Evolutionary conservation across 2,888 invertebrate genomes (phyloP), one percentile per base, ranked within the genome.

Genomic region (Trissolcus brochymenae): DNA sequence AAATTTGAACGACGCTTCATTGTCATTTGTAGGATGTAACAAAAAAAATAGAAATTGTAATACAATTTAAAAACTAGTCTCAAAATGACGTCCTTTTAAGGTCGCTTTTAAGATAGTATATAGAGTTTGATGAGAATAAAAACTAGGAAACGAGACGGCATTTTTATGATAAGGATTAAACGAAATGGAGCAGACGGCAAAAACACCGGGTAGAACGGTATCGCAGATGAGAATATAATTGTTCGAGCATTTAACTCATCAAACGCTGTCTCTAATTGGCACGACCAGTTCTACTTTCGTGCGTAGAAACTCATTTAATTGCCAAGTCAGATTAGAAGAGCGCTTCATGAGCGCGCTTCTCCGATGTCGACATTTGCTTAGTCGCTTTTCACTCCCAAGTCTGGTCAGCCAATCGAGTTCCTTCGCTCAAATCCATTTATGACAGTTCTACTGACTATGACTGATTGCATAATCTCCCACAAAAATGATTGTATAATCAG

Each of bases 341-440:
- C 60, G 35, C 65, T 59, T 25, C 74, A 49, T 67, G 55, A 64
- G 75, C 57, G 75, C 64, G 75, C 68, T 75, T 64, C 68, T 68
- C 54, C 59, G 75, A 65, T 75, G 75, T 68, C 75, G 68, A 75
- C 75, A 75, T 75, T 75, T 68, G 68, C 64, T 74, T 68, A 75
- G 29, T 62, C 21, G 51, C 62, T 75, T 75, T 75, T 68, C 75
- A 75, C 75, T 75, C 64, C 75, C 75, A 64, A 75, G 68, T 68
- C 59, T 46, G 75, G 66, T 9, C 25, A 55, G 16, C 55, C 55
- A 75, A 64, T 68, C 64, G 51, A 68, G 75, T 75, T 75, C 68
- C 64, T 7, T 68, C 57, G 16, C 9, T 74, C 57, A 35, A 59
- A 53, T 41, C 74, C 74, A 64, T 75, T 56, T 68, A 68, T 51